Conservation (phyloP, 2,113 vertebrate species). For the Corythaixoides concolor region DNA sequence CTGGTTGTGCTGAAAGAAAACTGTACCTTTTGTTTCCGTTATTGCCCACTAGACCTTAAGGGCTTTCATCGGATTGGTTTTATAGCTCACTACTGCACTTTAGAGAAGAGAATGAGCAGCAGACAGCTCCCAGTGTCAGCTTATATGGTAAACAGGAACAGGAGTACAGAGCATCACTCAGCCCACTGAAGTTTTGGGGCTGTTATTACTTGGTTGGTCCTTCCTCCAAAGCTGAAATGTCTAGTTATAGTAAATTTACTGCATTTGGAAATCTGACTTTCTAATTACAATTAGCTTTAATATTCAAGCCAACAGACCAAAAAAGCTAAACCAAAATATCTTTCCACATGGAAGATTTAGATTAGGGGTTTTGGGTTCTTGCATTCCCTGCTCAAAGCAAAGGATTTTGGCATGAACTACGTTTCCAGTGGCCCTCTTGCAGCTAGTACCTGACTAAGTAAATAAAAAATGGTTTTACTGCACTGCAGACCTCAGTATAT, state of each 20-base stretch:
- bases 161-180: background rate
- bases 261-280: background rate
- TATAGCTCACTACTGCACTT: conserved; percentile 48
- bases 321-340: background rate
- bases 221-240: background rate
- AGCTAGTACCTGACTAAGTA: background rate
- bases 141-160: background rate
- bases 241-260: background rate
- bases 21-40: conserved; percentile 57
- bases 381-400: background rate
- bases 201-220: background rate
- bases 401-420: background rate
- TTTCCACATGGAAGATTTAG: background rate
- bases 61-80: conserved; percentile 46
- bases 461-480: background rate
- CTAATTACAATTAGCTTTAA: background rate
- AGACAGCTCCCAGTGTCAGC: background rate
- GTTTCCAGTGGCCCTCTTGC: background rate
- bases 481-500: background rate
- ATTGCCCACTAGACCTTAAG: conserved; percentile 59
- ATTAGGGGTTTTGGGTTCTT: background rate
- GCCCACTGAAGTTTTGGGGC: background rate
- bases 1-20: conserved; percentile 41
- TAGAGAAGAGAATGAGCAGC: background rate
- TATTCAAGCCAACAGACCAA: background rate